Percentiles rank a stretch among this genome's conserved stretches.
Conservation (phyloP, 2,797 vertebrate genomes). For the Hafferia zeledoni region DNA sequence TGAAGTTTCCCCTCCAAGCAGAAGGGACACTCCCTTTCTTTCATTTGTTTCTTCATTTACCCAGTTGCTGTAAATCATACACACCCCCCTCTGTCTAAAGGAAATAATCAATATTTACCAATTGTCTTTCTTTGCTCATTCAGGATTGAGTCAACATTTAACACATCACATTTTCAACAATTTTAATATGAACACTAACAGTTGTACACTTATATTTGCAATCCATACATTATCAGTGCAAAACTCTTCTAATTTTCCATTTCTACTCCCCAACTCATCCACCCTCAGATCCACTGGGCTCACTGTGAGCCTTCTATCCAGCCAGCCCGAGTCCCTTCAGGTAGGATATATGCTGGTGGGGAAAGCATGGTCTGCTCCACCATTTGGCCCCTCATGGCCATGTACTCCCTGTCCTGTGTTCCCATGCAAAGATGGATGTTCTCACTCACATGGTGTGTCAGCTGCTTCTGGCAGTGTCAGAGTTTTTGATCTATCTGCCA, state of each 20-base stretch:
- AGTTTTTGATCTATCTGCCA: neutral
- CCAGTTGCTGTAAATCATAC: neutral
- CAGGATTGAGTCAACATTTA: neutral
- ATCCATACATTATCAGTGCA: neutral
- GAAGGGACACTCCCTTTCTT: neutral
- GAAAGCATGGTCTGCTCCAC: neutral
- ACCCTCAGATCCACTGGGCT: neutral
- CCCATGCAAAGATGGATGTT: neutral
- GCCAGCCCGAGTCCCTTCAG: neutral
- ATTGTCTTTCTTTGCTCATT: neutral
- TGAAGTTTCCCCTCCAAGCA: neutral
- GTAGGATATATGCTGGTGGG: fast-evolving
- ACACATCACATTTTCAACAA: neutral
- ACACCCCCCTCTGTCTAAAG: neutral
- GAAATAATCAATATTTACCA: neutral
- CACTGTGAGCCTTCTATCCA: neutral
- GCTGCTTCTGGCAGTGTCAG: neutral
- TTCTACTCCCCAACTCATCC: neutral
- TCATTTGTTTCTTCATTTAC: neutral
- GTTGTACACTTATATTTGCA: neutral
- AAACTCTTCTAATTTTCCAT: neutral
- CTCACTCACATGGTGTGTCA: neutral
- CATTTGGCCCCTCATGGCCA: neutral
- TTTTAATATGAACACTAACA: neutral
- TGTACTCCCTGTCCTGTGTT: neutral